phyloP scores from a whole-genome alignment of 2,888 invertebrate species.

The Dryadula phaetusa region DNA sequence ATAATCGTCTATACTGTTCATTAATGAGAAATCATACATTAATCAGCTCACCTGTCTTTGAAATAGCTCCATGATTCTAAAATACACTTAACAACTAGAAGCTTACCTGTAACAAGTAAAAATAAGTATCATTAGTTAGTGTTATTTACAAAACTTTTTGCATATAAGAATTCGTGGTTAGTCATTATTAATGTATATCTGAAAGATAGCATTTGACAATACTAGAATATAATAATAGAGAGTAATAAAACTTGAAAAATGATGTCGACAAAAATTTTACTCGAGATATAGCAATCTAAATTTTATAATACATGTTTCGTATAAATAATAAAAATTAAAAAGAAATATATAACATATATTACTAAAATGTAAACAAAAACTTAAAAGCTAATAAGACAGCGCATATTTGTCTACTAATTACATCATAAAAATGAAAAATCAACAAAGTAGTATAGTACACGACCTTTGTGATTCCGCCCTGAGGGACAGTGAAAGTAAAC shows the following conservation, averaged over 20 bases:
- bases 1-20: background rate
- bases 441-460: constrained; percentile 18
- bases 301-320: background rate
- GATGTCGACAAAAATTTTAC: no score
- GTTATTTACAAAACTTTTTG: background rate
- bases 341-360: background rate
- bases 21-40: background rate
- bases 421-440: constrained; percentile 22
- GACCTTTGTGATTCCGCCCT: constrained; percentile 50
- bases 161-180: no score
- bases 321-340: background rate
- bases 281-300: no score
- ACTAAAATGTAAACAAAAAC: background rate
- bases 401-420: constrained; percentile 20
- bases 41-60: background rate
- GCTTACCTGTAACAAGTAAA: constrained; percentile 43
- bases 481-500: constrained; percentile 74
- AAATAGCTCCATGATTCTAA: background rate
- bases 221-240: background rate
- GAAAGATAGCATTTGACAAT: no score
- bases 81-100: background rate
- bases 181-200: no score
- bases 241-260: background rate
- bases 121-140: background rate
- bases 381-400: constrained; percentile 4